Percentiles rank a stretch among this genome's conserved stretches.
Evolutionary conservation across 2,888 invertebrate genomes (phyloP).

Genomic region (Sisyra nigra): DNA sequence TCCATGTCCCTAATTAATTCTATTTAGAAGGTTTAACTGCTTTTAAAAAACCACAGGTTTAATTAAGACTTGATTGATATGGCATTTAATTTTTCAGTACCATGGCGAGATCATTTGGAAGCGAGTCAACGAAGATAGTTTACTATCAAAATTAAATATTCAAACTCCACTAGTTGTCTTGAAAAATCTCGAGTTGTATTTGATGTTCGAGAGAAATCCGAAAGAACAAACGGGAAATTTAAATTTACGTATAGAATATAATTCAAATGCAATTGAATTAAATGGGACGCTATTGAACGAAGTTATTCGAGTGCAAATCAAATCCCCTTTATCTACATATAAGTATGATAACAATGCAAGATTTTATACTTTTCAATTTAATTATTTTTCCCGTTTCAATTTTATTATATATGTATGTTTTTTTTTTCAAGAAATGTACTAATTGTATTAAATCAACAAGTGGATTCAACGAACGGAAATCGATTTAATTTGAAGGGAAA

Average conservation of each 20-base stretch:
- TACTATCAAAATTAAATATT: constrained; percentile 2
- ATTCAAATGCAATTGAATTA: constrained; percentile 1
- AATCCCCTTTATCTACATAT: background rate
- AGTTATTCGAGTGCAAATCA: constrained; percentile 3
- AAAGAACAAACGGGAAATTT: background rate
- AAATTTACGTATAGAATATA: background rate
- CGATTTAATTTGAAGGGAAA: constrained; percentile 1
- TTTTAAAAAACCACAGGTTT: too few species aligned
- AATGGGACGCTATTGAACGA: constrained; percentile 3
- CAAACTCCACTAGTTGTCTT: constrained; percentile 4
- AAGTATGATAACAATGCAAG: background rate
- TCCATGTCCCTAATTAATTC: too few species aligned
- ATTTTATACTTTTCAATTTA: background rate
- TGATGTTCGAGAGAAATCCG: constrained; percentile 1
- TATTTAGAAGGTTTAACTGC: too few species aligned
- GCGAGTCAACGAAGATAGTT: background rate
- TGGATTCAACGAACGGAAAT: background rate
- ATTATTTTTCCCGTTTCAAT: background rate
- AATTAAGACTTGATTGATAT: too few species aligned
- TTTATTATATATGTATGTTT: too few species aligned
- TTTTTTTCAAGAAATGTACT: background rate
- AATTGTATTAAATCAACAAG: constrained; percentile 1
- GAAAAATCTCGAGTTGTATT: constrained; percentile 1
- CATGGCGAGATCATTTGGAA: constrained; percentile 1
- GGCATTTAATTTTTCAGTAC: background rate